Base-by-base conservation (phyloP, 2,888 invertebrate species). In the Lycia hirtaria region DNA sequence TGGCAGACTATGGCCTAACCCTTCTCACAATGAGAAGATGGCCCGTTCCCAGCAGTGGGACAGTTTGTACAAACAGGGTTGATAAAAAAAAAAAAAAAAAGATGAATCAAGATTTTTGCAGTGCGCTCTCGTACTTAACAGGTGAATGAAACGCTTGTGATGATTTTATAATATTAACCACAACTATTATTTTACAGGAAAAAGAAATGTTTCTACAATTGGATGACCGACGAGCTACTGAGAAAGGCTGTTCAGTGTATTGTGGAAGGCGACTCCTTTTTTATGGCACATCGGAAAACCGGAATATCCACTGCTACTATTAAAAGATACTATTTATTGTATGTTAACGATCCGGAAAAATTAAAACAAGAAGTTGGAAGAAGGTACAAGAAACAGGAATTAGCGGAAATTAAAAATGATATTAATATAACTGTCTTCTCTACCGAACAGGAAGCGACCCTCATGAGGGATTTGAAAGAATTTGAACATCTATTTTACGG, bases 401-500 rank as follows among this genome's bases (percentile, higher is more conserved):
- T n/a, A n/a, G 15, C 26, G 0, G 12, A n/a, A 30, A 10, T n/a
- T n/a, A 15, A 15, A 24, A 1, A 24, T 24, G 26, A 24, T 12
- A 3, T 0, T 10, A 14, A 44, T 9, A 12, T 19, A 6, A 6
- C 24, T 9, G 15, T 57, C 1, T 57, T 57, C 10, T 48, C 47
- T 4, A 6, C 15, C 4, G 30, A 37, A 10, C 47, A 52, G 43
- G 52, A 52, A 12, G 24, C 4, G 1, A 4, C 14, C 7, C 28
- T 57, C 1, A 30, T 14, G 35, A 28, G 41, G 10, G 24, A 5
- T 22, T 20, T 52, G 1, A 28, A 37, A 37, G 0, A 35, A 0
- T 52, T 45, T 4, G 22, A 47, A 32, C 4, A 6, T 30, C 14
- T 48, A 5, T 57, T 57, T 24, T 30, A 35, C 28, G 57, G 57